A percentile compares a stretch with the other conserved stretches of the same genome.
These are phyloP conservation scores for Ambastaia sidthimunki DNA, from an alignment of 2,797 vertebrate genomes.

Conservation along the genomic window DNA sequence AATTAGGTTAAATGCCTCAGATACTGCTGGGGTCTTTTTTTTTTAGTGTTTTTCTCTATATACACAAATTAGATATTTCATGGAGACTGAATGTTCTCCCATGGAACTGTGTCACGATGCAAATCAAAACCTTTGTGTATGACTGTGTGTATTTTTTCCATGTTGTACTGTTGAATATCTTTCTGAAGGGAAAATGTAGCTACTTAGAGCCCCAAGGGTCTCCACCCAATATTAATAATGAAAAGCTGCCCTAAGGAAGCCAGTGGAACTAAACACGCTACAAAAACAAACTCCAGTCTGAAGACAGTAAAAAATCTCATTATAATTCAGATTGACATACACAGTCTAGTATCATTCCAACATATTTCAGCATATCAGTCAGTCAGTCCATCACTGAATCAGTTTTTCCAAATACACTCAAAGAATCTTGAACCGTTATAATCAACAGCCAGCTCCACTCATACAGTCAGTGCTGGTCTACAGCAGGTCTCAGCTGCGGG, in stretches of 20 bases:
- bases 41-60: neutral
- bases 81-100: neutral
- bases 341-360: constrained; percentile 38
- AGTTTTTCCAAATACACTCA: neutral
- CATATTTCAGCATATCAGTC: constrained; percentile 14
- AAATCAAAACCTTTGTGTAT: constrained; percentile 26
- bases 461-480: neutral
- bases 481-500: constrained; percentile 1
- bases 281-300: constrained; percentile 8
- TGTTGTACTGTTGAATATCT: constrained; percentile 38
- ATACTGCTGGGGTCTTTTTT: neutral
- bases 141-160: constrained; percentile 21
- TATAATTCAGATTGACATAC: neutral
- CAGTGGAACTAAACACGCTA: neutral
- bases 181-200: neutral
- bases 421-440: constrained; percentile 3
- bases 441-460: neutral
- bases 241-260: neutral
- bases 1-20: neutral
- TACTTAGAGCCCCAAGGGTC: neutral
- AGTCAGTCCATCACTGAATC: neutral
- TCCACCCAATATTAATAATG: constrained; percentile 20
- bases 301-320: neutral
- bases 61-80: neutral
- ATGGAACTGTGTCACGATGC: constrained; percentile 27